A percentile compares a stretch with the other conserved stretches of the same genome.
Evolutionary conservation across 2,888 invertebrate species (phyloP).

Genomic region (Nasonia oneida): DNA sequence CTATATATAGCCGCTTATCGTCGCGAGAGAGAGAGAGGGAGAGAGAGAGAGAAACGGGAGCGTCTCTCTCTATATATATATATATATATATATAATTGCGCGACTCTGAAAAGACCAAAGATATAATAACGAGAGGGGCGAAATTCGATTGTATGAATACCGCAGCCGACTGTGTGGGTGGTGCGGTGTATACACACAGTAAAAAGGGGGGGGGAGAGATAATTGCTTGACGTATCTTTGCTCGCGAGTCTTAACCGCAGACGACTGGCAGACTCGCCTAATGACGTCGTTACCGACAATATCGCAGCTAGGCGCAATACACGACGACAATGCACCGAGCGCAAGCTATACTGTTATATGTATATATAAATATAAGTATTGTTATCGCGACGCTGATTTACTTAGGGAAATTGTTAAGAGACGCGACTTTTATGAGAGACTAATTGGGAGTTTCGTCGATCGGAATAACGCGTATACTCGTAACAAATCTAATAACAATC

Average conservation of each 20-base stretch:
- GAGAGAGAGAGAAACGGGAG: neutral
- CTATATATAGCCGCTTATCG: neutral
- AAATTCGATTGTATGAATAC: slow-evolving; percentile 25
- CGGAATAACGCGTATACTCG: no score
- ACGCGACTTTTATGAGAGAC: neutral
- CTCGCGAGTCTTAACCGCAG: slow-evolving; percentile 38
- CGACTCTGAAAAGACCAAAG: slow-evolving; percentile 1
- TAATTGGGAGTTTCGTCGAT: no score
- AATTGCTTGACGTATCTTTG: slow-evolving; percentile 56
- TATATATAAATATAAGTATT: neutral
- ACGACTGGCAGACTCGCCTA: slow-evolving; percentile 23
- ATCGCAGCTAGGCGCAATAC: slow-evolving; percentile 36
- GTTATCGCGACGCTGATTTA: neutral
- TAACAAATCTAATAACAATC: no score
- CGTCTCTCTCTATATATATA: neutral
- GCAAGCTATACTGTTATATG: no score
- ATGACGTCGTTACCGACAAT: slow-evolving; percentile 57
- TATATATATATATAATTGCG: slow-evolving; percentile 10
- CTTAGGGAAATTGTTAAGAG: neutral
- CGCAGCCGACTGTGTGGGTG: neutral
- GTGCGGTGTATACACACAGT: neutral
- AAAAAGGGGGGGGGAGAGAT: slow-evolving; percentile 8
- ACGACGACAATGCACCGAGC: slow-evolving; percentile 31
- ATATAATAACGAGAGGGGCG: slow-evolving; percentile 15
- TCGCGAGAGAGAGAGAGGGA: neutral